Evolutionary conservation across 1,140 invertebrate species (phyloP).

Genomic region (Cherax quadricarinatus): DNA sequence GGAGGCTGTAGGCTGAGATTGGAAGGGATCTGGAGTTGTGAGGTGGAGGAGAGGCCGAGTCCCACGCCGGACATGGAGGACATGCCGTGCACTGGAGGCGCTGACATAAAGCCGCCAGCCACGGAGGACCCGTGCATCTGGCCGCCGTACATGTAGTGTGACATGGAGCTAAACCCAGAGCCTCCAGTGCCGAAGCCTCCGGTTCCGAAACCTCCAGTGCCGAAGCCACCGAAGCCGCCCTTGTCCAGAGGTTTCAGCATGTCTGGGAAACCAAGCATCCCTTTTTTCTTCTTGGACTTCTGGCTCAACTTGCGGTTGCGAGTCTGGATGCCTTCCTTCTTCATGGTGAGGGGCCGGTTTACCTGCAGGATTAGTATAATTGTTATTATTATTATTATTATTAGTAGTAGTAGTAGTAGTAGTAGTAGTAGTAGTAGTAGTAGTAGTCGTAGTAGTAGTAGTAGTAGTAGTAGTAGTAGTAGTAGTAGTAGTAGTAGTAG

Average conservation of each 20-base stretch:
- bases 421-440: no score
- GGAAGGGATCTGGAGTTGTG: conserved; percentile 71
- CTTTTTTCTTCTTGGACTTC: conserved; percentile 97
- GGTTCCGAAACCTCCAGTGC: conserved; percentile 46
- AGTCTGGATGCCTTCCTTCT: conserved; percentile 99
- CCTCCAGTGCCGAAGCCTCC: conserved; percentile 73
- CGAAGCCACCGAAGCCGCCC: conserved; percentile 14
- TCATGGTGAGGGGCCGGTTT: conserved; percentile 98
- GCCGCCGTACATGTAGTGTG: conserved; percentile 78
- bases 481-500: no score
- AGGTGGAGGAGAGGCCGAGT: conserved; percentile 65
- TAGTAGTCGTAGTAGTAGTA: no score
- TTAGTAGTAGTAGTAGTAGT: no score
- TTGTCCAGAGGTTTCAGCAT: conserved; percentile 78
- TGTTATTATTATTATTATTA: no score
- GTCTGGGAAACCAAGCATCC: conserved; percentile 80
- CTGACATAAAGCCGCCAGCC: conserved; percentile 76
- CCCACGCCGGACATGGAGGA: conserved; percentile 67
- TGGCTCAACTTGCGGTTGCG: conserved; percentile 96
- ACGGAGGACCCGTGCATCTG: conserved; percentile 76
- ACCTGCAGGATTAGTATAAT: conserved; percentile 83
- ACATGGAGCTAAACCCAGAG: conserved; percentile 76
- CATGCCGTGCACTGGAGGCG: conserved; percentile 75
- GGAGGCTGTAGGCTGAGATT: conserved; percentile 64
- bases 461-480: no score